Conservation (phyloP, 2,797 vertebrate species). For the Hemitrygon akajei region DNA sequence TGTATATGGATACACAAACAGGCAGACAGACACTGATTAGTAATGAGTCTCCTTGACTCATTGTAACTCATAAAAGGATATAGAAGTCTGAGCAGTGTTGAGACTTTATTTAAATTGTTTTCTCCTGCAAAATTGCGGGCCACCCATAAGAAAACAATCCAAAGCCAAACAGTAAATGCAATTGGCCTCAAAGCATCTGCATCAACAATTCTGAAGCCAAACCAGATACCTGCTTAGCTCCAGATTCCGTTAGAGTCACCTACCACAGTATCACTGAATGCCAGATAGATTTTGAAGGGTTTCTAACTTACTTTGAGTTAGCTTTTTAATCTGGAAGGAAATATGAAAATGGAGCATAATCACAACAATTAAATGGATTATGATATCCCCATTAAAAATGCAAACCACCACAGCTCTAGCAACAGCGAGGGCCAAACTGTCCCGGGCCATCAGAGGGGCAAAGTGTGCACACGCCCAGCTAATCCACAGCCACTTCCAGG, state of each 20-base stretch:
- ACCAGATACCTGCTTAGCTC: constrained; percentile 32
- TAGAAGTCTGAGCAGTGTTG: not conserved
- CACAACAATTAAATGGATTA: not conserved
- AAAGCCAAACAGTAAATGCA: constrained; percentile 19
- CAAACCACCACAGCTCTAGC: not conserved
- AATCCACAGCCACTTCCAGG: too few species aligned
- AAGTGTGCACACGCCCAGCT: too few species aligned
- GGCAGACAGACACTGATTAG: not conserved
- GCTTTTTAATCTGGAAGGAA: not conserved
- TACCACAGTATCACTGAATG: not conserved
- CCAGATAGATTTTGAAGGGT: not conserved
- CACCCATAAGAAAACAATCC: constrained; percentile 35
- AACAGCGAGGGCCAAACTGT: too few species aligned
- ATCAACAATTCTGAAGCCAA: constrained; percentile 35
- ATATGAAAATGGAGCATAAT: not conserved
- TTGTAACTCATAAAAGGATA: constrained; percentile 16
- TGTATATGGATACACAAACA: not conserved
- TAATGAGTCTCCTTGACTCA: not conserved
- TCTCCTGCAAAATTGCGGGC: not conserved
- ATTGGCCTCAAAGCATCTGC: constrained; percentile 23
- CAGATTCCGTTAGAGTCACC: constrained; percentile 6
- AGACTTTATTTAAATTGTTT: constrained; percentile 32
- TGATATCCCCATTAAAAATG: not conserved
- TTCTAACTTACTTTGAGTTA: not conserved
- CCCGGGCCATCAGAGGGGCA: too few species aligned